phyloP scores from a whole-genome alignment of 2,113 vertebrate genomes.

The Odontesthes bonariensis region DNA sequence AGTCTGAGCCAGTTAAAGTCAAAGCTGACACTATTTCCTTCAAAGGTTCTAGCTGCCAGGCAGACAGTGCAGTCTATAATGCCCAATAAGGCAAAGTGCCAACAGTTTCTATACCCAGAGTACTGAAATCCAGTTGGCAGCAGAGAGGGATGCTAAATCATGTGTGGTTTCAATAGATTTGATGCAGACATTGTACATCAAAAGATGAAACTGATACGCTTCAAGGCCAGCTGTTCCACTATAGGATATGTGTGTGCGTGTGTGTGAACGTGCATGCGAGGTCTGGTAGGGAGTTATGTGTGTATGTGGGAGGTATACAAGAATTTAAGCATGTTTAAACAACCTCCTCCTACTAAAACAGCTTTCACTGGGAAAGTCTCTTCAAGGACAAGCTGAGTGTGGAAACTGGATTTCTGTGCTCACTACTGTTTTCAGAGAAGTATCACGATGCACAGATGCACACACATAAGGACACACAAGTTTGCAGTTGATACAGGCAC shows the following conservation, averaged over 20 bases:
- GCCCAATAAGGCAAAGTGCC: constrained; percentile 32
- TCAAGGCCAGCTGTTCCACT: constrained; percentile 56
- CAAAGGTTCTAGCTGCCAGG: constrained; percentile 37
- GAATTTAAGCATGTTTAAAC: constrained; percentile 8
- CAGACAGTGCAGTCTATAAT: constrained; percentile 36
- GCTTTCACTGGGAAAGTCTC: constrained; percentile 13
- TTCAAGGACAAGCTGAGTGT: not conserved
- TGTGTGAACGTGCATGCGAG: not conserved
- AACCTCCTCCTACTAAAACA: constrained; percentile 10
- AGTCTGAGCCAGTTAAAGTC: constrained; percentile 60
- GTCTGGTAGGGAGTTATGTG: not conserved
- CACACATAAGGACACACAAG: not conserved
- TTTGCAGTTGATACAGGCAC: not conserved
- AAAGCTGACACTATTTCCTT: constrained; percentile 62
- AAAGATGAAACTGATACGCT: constrained; percentile 63
- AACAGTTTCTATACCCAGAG: constrained; percentile 39
- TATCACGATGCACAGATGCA: not conserved
- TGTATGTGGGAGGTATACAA: constrained; percentile 29
- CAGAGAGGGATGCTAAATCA: constrained; percentile 38
- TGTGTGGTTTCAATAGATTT: constrained; percentile 55
- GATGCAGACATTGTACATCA: constrained; percentile 51
- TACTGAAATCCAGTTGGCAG: constrained; percentile 50
- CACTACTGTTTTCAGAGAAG: not conserved
- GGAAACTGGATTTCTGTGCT: constrained; percentile 10
- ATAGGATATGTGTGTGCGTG: constrained; percentile 12